Evolutionary conservation across 2,888 invertebrate genomes (phyloP).

Genomic region (Frankliniella intonsa): DNA sequence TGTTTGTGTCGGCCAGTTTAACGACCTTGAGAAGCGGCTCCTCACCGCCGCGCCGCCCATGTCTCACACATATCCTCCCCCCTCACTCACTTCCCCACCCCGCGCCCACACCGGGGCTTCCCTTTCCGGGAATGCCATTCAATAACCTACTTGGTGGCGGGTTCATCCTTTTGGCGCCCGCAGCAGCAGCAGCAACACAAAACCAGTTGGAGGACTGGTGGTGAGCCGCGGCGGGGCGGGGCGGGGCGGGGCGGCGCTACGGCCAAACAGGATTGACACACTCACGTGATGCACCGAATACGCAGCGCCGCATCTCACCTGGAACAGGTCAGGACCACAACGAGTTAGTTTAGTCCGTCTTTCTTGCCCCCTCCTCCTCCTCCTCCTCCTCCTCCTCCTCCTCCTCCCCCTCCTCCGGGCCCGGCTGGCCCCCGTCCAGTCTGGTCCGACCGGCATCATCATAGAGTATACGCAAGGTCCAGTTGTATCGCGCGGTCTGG

Average conservation of each 20-base stretch:
- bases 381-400: not conserved
- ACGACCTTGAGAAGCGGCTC: too few relatives aligned
- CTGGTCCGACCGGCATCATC: not conserved
- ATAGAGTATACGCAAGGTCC: conserved; percentile 10
- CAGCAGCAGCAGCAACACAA: too few relatives aligned
- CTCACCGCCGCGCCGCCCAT: too few relatives aligned
- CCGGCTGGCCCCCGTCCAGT: not conserved
- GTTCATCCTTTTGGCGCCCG: too few relatives aligned
- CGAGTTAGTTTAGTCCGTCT: conserved; percentile 10
- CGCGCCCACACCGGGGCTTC: too few relatives aligned
- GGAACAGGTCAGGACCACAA: conserved; percentile 18
- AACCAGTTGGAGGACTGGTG: too few relatives aligned
- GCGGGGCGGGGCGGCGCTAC: not conserved
- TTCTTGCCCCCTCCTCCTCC: not conserved
- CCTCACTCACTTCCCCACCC: too few relatives aligned
- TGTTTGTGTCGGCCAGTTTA: too few relatives aligned
- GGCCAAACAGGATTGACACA: not conserved
- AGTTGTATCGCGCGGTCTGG: not conserved
- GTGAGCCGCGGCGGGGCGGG: not conserved
- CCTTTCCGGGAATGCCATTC: too few relatives aligned
- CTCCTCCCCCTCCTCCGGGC: not conserved
- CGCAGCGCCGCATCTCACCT: not conserved
- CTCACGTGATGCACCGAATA: not conserved
- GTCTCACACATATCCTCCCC: too few relatives aligned
- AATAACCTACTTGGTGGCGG: too few relatives aligned